These are phyloP conservation scores for Drosophila kambysellisi DNA, from an alignment of 2,888 invertebrate genomes.

Conservation along the genomic window DNA sequence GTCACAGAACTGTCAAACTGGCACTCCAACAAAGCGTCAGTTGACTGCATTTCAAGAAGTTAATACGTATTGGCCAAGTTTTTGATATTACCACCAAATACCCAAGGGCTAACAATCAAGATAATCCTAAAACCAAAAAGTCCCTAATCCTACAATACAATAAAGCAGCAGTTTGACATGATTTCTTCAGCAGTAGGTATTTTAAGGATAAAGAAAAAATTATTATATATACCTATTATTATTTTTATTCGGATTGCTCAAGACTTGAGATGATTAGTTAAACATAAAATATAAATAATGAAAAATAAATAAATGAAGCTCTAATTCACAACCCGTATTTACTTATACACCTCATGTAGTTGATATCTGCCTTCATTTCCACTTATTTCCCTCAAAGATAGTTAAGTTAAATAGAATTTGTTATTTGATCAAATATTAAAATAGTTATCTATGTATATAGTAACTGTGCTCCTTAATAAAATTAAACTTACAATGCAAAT, in stretches of 20 bases:
- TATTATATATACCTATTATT: too few species aligned
- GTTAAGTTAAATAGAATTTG: neutral
- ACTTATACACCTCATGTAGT: neutral
- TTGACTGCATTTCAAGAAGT: neutral
- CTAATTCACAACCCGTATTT: neutral
- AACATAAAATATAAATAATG: neutral
- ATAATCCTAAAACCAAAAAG: neutral
- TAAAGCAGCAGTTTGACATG: neutral
- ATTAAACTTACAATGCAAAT: slow-evolving; percentile 16
- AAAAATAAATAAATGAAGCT: neutral
- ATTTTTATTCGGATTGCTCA: too few species aligned
- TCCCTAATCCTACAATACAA: neutral
- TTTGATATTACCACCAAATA: neutral
- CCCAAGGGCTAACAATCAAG: neutral
- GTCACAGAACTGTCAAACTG: neutral
- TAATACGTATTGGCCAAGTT: neutral
- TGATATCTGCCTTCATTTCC: neutral
- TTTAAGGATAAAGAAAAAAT: neutral
- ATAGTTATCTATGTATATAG: neutral
- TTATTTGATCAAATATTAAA: slow-evolving; percentile 4
- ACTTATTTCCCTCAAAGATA: slow-evolving; percentile 1
- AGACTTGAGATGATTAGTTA: neutral
- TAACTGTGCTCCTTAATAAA: slow-evolving; percentile 7
- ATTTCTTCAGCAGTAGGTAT: neutral
- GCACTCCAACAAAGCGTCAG: slow-evolving; percentile 1